phyloP scores from a whole-genome alignment of 2,113 vertebrate genomes.

The Setophaga coronata region DNA sequence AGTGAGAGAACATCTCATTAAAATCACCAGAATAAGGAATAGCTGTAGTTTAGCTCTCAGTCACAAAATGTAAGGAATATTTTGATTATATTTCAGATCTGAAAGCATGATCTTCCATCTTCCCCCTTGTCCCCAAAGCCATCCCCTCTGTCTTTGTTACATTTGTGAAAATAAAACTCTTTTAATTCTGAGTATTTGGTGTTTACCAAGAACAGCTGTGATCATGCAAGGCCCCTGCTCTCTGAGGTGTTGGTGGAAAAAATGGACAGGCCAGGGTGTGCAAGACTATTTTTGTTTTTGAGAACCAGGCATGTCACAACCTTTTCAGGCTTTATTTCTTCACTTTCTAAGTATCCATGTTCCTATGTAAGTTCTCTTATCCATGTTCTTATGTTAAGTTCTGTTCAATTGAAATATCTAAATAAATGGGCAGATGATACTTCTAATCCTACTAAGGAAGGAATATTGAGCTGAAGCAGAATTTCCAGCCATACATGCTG shows the following conservation, averaged over 20 bases:
- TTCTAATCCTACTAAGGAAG: not conserved
- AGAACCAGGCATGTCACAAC: not conserved
- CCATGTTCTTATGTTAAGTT: not conserved
- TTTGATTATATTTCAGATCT: not conserved
- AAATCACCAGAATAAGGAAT: not conserved
- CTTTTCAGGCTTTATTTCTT: not conserved
- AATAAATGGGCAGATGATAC: not conserved
- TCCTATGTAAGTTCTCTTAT: not conserved
- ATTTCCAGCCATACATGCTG: not conserved
- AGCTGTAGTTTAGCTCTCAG: not conserved
- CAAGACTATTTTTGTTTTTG: not conserved
- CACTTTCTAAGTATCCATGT: not conserved
- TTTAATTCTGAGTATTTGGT: not conserved
- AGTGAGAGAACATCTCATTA: not conserved
- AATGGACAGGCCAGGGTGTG: not conserved
- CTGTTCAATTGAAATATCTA: not conserved
- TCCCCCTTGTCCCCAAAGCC: not conserved
- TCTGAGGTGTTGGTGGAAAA: rapidly evolving
- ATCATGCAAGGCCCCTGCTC: not conserved
- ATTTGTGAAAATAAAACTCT: not conserved
- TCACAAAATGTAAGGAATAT: not conserved
- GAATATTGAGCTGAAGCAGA: not conserved
- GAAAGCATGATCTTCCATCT: not conserved
- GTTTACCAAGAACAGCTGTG: not conserved
- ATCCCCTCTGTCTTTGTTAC: not conserved